These are phyloP conservation scores for Furcula furcula DNA, from an alignment of 2,888 invertebrate genomes.

Conservation along the genomic window DNA sequence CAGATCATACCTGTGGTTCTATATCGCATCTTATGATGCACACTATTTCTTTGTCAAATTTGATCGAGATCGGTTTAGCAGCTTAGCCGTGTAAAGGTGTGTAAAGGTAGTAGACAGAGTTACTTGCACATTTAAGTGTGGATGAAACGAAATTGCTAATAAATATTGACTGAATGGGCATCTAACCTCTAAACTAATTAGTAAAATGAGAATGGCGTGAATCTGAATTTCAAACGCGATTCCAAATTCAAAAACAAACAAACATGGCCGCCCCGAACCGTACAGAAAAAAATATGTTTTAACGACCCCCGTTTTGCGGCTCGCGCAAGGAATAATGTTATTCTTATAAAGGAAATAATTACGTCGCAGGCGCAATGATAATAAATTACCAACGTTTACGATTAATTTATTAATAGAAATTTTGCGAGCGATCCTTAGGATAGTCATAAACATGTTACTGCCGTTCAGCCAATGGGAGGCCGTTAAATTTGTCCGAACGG, in stretches of 20 bases:
- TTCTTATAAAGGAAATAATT: conserved; percentile 79
- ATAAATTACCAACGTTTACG: conserved; percentile 75
- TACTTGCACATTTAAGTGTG: too few species aligned
- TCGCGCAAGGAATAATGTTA: conserved; percentile 53
- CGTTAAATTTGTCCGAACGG: conserved; percentile 68
- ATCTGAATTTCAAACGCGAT: conserved; percentile 8
- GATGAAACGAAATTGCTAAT: too few species aligned
- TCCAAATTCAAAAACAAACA: conserved; percentile 12
- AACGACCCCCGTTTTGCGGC: conserved; percentile 21
- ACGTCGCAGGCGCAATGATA: conserved; percentile 59
- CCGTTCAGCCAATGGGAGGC: conserved; percentile 64
- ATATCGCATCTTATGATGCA: too few species aligned
- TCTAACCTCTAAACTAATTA: not conserved
- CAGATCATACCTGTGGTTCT: too few species aligned
- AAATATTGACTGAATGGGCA: too few species aligned
- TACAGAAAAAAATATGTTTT: conserved; percentile 17
- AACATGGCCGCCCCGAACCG: conserved; percentile 5
- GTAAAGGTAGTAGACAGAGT: too few species aligned
- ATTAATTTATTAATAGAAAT: conserved; percentile 81
- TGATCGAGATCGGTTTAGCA: too few species aligned
- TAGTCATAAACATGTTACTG: conserved; percentile 76
- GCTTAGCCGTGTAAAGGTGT: too few species aligned
- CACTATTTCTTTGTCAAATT: too few species aligned
- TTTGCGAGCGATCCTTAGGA: conserved; percentile 76
- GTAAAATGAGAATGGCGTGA: not conserved